Conservation (phyloP, 2,113 vertebrate genomes). For the Brachionichthys hirsutus region DNA sequence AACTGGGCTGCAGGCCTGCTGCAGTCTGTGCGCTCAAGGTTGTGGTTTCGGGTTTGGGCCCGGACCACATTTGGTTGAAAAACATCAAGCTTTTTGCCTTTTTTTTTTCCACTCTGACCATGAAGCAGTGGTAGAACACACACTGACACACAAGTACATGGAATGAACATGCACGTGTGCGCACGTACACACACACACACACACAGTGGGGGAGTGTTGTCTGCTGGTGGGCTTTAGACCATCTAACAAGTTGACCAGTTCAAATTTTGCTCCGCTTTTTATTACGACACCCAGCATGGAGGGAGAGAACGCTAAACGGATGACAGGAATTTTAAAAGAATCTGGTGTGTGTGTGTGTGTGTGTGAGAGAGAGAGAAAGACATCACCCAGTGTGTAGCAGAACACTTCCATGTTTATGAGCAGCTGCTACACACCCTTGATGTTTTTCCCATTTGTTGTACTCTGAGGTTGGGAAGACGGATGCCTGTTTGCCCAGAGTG, state of each 20-base stretch:
- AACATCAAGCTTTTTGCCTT: constrained; percentile 72
- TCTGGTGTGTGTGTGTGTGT: constrained; percentile 45
- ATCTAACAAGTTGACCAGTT: constrained; percentile 62
- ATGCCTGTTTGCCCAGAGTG: constrained; percentile 64
- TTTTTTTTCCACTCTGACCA: constrained; percentile 70
- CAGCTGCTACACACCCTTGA: constrained; percentile 81
- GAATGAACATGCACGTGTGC: neutral
- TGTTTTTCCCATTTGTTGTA: constrained; percentile 81
- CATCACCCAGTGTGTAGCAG: constrained; percentile 73
- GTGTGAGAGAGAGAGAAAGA: constrained; percentile 45
- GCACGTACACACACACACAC: neutral
- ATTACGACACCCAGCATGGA: constrained; percentile 55
- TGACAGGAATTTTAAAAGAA: constrained; percentile 73
- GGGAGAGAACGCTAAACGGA: constrained; percentile 60
- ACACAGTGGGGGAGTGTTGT: constrained; percentile 26
- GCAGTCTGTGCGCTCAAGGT: constrained; percentile 76
- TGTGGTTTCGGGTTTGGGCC: constrained; percentile 77
- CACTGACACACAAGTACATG: constrained; percentile 20
- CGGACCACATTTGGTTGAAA: constrained; percentile 75
- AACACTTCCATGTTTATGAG: constrained; percentile 82
- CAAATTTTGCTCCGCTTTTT: constrained; percentile 65
- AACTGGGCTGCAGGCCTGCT: constrained; percentile 60
- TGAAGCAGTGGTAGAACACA: constrained; percentile 64
- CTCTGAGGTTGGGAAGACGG: constrained; percentile 50
- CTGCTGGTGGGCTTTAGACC: constrained; percentile 58